phyloP scores from a whole-genome alignment of 2,888 invertebrate genomes.

The Leptopilina syphax region DNA sequence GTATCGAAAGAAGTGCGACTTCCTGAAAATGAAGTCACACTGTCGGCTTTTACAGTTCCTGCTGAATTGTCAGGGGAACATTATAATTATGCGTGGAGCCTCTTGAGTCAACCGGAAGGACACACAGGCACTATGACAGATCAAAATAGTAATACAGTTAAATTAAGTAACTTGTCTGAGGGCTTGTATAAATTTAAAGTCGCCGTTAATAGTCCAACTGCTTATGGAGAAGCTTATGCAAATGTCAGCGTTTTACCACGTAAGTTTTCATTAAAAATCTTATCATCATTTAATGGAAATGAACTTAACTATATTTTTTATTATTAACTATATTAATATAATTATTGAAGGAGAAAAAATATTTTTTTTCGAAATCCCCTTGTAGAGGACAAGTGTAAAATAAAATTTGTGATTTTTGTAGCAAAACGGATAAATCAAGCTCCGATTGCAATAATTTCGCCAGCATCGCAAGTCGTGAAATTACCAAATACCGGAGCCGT shows the following conservation, averaged over 20 bases:
- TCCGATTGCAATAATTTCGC: slow-evolving; percentile 91
- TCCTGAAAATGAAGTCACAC: slow-evolving; percentile 90
- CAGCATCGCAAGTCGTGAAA: slow-evolving; percentile 90
- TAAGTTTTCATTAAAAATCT: slow-evolving; percentile 66
- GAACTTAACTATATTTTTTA: too few relatives aligned
- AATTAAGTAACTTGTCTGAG: slow-evolving; percentile 89
- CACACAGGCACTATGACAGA: slow-evolving; percentile 86
- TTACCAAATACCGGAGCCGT: slow-evolving; percentile 93
- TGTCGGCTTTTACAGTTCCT: slow-evolving; percentile 90
- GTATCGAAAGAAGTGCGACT: slow-evolving; percentile 87
- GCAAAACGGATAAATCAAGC: slow-evolving; percentile 89
- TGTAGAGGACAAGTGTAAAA: background rate
- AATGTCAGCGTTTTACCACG: slow-evolving; percentile 93
- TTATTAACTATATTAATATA: too few relatives aligned
- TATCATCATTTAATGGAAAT: background rate
- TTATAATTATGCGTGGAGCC: slow-evolving; percentile 93
- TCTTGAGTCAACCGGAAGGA: slow-evolving; percentile 91
- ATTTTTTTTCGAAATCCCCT: background rate
- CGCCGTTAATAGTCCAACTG: slow-evolving; percentile 85
- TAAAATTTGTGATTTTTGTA: slow-evolving; percentile 51
- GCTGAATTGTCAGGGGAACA: slow-evolving; percentile 85
- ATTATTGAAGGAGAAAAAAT: background rate
- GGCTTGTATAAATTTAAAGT: slow-evolving; percentile 93
- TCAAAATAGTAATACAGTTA: slow-evolving; percentile 90
- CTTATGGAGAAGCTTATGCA: slow-evolving; percentile 89